These are phyloP conservation scores for Semotilus atromaculatus DNA, from an alignment of 2,797 vertebrate species.

Conservation along the genomic window DNA sequence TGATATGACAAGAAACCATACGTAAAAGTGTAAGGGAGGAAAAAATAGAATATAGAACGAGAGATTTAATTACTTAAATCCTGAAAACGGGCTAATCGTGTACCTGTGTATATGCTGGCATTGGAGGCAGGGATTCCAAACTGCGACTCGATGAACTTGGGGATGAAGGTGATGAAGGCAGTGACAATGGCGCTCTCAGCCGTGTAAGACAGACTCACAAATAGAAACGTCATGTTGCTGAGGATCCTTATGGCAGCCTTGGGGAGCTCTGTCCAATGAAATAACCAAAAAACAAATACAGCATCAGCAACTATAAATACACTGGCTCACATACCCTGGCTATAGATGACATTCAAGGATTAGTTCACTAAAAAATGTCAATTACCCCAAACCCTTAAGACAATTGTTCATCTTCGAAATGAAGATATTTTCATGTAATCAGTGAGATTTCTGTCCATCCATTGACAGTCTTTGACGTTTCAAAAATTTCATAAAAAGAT, in stretches of 20 bases:
- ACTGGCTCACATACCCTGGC: neutral
- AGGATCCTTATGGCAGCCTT: constrained; percentile 96
- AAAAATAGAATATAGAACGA: neutral
- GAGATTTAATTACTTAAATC: neutral
- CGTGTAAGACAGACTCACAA: constrained; percentile 99
- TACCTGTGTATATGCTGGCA: constrained; percentile 99
- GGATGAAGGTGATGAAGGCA: constrained; percentile 99
- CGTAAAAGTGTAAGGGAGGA: neutral
- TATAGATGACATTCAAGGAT: neutral
- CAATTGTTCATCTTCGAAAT: neutral
- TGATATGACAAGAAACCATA: neutral
- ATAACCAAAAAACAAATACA: neutral
- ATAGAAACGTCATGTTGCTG: constrained; percentile 99
- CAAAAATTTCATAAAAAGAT: neutral
- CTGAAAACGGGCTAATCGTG: constrained; percentile 45
- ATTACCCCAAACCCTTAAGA: neutral
- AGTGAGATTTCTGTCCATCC: no score
- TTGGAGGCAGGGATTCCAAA: constrained; percentile 98
- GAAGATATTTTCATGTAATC: no score
- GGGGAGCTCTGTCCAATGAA: constrained; percentile 87
- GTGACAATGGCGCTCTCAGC: constrained; percentile 99
- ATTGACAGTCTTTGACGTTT: no score
- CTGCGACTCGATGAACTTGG: constrained; percentile 99
- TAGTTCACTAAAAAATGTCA: neutral
- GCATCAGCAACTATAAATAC: neutral